Percentiles rank a stretch among this genome's conserved stretches.
phyloP scores from a whole-genome alignment of 2,797 vertebrate species.

The Lepus townsendii region DNA sequence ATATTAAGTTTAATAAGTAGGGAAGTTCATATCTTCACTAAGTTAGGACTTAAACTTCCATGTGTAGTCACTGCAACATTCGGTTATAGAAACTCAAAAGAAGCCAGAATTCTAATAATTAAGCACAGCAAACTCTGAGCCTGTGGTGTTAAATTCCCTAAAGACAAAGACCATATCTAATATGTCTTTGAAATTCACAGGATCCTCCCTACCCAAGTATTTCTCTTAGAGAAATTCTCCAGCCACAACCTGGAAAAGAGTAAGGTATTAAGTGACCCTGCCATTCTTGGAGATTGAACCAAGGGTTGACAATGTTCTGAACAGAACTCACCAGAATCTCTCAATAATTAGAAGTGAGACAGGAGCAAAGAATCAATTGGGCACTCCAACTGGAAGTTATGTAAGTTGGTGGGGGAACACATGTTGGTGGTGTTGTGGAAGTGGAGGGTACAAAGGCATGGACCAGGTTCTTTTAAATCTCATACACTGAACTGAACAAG shows the following conservation, averaged over 20 bases:
- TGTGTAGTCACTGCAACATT: not conserved
- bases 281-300: not conserved
- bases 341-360: slow-evolving; percentile 7
- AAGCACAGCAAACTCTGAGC: not conserved
- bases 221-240: slow-evolving; percentile 7
- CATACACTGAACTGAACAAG: no score
- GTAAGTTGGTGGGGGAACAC: no score
- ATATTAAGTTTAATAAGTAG: not conserved
- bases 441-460: no score
- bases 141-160: not conserved
- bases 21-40: slow-evolving; percentile 11
- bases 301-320: not conserved
- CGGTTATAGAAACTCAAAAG: not conserved
- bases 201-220: not conserved
- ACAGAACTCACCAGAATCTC: not conserved
- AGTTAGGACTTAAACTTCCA: not conserved
- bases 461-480: no score
- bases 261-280: not conserved
- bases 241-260: not conserved
- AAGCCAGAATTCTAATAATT: slow-evolving; percentile 12
- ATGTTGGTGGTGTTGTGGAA: not conserved
- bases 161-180: not conserved
- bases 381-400: not conserved
- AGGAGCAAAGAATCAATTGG: not conserved
- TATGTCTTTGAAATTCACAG: slow-evolving; percentile 20